A percentile compares a stretch with the other conserved stretches of the same genome.
Evolutionary conservation across 2,113 vertebrate species (phyloP).

Genomic region (Blennius ocellaris): DNA sequence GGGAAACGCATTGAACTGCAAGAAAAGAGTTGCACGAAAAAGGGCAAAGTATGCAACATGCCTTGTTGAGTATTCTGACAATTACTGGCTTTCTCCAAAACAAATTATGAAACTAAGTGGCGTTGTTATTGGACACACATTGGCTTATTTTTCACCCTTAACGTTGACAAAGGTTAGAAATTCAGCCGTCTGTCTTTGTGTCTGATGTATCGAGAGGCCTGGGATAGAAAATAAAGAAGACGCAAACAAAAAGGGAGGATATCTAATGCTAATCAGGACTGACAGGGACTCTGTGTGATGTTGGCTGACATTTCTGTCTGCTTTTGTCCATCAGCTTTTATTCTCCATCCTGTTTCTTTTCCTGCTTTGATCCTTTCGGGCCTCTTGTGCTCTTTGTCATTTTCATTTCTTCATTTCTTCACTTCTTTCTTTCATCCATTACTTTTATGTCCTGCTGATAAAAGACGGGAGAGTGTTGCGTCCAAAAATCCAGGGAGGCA

Average conservation of each 20-base stretch:
- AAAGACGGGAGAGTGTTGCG: too few species aligned
- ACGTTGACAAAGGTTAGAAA: background rate
- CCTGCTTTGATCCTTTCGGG: constrained; percentile 16
- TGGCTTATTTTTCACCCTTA: background rate
- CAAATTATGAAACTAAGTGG: too few species aligned
- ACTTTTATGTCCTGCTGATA: background rate
- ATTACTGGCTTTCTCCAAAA: too few species aligned
- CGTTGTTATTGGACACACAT: too few species aligned
- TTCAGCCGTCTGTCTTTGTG: background rate
- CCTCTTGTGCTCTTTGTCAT: background rate
- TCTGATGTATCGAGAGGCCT: background rate
- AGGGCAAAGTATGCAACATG: too few species aligned
- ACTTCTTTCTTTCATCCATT: constrained; percentile 7
- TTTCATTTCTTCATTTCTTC: background rate
- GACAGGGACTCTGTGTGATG: too few species aligned
- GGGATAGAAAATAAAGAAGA: background rate
- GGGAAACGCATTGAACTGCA: too few species aligned
- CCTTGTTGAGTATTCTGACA: too few species aligned
- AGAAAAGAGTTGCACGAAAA: too few species aligned
- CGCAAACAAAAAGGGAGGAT: background rate
- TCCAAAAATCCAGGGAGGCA: background rate
- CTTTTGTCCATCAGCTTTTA: background rate
- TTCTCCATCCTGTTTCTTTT: background rate
- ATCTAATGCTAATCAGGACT: too few species aligned
- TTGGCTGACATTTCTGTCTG: background rate